Evolutionary conservation across 2,888 invertebrate species (phyloP).

Genomic region (Thymelicus sylvestris): DNA sequence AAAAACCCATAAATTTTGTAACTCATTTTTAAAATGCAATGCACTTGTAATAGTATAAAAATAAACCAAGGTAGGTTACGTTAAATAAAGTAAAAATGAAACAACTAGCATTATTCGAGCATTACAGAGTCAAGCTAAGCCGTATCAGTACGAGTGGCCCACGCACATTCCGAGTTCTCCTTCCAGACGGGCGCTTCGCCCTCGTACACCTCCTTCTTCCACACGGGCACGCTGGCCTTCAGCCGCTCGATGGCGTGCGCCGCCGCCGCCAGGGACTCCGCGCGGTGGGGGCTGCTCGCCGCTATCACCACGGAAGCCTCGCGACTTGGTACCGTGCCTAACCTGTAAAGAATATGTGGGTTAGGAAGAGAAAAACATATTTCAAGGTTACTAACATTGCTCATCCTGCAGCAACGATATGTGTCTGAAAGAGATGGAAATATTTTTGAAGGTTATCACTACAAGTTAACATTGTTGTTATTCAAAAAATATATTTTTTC

Average conservation of each 20-base stretch:
- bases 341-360: slow-evolving; percentile 70
- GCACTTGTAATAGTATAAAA: too few species aligned
- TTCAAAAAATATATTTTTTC: too few species aligned
- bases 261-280: slow-evolving; percentile 92
- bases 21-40: too few species aligned
- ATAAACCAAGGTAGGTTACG: too few species aligned
- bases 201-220: slow-evolving; percentile 97
- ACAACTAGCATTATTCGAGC: not conserved
- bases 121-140: not conserved
- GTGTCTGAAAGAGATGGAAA: too few species aligned
- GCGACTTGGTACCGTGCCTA: slow-evolving; percentile 92
- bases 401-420: too few species aligned
- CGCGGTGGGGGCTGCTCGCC: slow-evolving; percentile 94
- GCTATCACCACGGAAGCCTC: slow-evolving; percentile 97
- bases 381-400: too few species aligned
- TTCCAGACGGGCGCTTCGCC: slow-evolving; percentile 88
- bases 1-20: too few species aligned
- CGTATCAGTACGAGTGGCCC: slow-evolving; percentile 78
- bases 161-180: slow-evolving; percentile 92
- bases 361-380: not conserved
- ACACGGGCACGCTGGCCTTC: slow-evolving; percentile 95
- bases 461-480: too few species aligned
- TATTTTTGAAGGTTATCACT: too few species aligned
- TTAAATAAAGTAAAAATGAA: not conserved
- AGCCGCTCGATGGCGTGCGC: slow-evolving; percentile 92